Evolutionary conservation across 2,113 vertebrate species (phyloP), one percentile per base, ranked within the genome.

Genomic region (Mugil cephalus): DNA sequence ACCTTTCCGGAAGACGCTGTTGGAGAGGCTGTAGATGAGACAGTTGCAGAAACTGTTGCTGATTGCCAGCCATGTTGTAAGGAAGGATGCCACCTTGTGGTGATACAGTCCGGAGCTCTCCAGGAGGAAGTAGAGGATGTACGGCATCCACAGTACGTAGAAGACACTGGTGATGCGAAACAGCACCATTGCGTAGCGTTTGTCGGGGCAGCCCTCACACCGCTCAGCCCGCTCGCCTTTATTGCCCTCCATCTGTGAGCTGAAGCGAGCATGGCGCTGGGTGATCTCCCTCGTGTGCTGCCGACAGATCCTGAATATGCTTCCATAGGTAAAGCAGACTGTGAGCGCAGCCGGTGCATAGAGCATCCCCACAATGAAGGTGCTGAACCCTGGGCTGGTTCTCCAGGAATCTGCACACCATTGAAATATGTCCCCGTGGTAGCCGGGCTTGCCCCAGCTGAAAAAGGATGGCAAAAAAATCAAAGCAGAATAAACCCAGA

Each of bases 31-130:
- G 87, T 98, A 98, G 94, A 97, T 97, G 82, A 98, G 92, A 91
- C 96, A 97, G 94, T 98, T 98, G 77, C 96, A 98, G 93, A 98
- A 98, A 87, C 96, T 98, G 91, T 98, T 98, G 93, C 96, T 97
- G 78, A 98, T 98, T 35, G 96, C 96, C 52, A 98, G 89, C 96
- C 96, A 98, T 21, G 96, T 97, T 18, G 96, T 97, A 75, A 98
- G 74, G 92, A 98, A 98, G 77, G 96, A 97, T 0, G 94, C 95
- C 0, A 92, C 63, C 2, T 89, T 93, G 82, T 94, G 96, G 46
- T 91, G 92, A 21, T 94, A 95, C 64, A 96, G 92, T 1, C 93
- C 91, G 1, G 95, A 95, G 69, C 96, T 98, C 89, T 98, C 96
- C 88, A 97, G 80, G 36, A 98, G 93, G 77, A 98, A 97, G 88